Base-by-base conservation (phyloP, 2,797 vertebrate species). In the Pitangus sulphuratus region DNA sequence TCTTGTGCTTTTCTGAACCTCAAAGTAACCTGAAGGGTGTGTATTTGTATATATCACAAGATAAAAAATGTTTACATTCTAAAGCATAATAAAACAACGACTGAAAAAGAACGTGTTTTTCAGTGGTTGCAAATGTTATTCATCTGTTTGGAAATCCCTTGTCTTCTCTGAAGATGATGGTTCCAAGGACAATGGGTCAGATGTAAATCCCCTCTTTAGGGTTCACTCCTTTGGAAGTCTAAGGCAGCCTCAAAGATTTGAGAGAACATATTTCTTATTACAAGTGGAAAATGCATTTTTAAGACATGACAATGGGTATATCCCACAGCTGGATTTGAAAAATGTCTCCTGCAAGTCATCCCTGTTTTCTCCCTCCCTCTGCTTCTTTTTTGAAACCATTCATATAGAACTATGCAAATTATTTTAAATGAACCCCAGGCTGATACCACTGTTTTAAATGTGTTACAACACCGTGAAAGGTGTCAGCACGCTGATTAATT, bases 341-440 rank as follows among this genome's bases (percentile, higher is more conserved):
- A 95, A 85, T 80, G 92, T 88, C 84, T 93, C 60, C 79, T 95
- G 74, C 65, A 93, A 94, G 86, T 86, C 53, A 39, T 54, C 31
- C 15, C 15, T 69, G 11, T 40, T 91, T 91, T 68, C 45, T 83
- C 24, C 35, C 8, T 60, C 47, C 13, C 42, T 65, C 51, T 53
- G 8, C 56, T 72, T 48, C 42, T 54, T 64, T 74, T 81, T n/a
- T 3, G 83, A 97, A 96, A 53, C 50, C 35, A 65, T 72, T 96
- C 84, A 37, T 79, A 82, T 31, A 94, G 91, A 95, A 86, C 68
- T 90, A 84, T 94, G 72, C 66, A 93, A 90, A 96, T 94, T 68
- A 88, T 94, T 89, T 96, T 91, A 95, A 96, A 82, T 37, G 95
- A 80, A 83, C 88, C 71, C 85, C 66, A 71, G 96, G 93, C 89